phyloP scores from a whole-genome alignment of 2,797 vertebrate genomes.

The Syngnathus rostellatus region DNA sequence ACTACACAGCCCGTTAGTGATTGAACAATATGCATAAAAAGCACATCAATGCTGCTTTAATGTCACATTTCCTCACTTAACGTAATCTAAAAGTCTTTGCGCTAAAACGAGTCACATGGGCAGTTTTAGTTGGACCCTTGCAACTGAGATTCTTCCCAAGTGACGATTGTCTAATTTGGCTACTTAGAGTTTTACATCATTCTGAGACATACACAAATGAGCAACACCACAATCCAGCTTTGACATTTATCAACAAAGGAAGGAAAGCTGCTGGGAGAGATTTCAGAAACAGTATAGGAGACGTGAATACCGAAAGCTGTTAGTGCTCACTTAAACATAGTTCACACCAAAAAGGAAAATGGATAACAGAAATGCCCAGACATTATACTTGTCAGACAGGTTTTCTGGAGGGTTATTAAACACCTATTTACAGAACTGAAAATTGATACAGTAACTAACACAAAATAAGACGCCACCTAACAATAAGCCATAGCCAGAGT shows the following conservation, averaged over 20 bases:
- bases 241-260: constrained; percentile 2
- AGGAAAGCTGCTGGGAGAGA: neutral
- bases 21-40: neutral
- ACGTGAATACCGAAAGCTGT: neutral
- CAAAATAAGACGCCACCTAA: neutral
- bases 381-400: constrained; percentile 20
- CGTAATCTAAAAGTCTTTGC: constrained; percentile 11
- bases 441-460: neutral
- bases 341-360: neutral
- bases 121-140: constrained; percentile 25
- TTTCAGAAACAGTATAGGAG: neutral
- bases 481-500: neutral
- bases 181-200: constrained; percentile 10
- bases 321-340: neutral
- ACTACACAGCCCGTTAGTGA: neutral
- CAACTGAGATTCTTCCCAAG: constrained; percentile 16
- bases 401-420: constrained; percentile 14
- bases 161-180: constrained; percentile 18
- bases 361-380: neutral
- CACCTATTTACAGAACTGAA: constrained; percentile 4
- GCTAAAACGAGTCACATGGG: constrained; percentile 32
- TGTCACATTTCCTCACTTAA: neutral
- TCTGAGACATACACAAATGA: neutral
- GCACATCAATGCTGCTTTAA: neutral
- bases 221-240: neutral